A percentile compares a stretch with the other conserved stretches of the same genome.
phyloP scores from a whole-genome alignment of 2,113 vertebrate species.

The Promerops cafer region DNA sequence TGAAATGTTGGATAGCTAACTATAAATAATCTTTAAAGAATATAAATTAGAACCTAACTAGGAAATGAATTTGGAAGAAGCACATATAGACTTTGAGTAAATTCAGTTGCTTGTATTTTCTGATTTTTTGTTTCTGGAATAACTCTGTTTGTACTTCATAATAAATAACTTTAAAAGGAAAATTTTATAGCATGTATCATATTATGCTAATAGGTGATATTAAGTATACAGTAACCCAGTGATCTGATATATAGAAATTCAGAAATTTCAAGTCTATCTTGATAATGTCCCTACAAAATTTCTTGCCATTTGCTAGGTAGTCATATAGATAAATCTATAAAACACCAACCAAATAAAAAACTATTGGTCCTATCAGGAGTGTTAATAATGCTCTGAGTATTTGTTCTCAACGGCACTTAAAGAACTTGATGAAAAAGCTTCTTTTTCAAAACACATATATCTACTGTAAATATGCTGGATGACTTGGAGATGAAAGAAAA shows the following conservation, averaged over 20 bases:
- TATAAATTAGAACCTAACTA: background rate
- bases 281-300: background rate
- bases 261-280: background rate
- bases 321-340: background rate
- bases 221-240: background rate
- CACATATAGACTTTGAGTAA: fast-evolving
- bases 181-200: background rate
- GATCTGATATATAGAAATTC: background rate
- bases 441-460: background rate
- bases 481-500: background rate
- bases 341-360: fast-evolving
- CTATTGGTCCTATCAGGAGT: background rate
- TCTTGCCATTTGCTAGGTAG: background rate
- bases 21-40: background rate
- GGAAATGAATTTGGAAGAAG: background rate
- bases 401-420: background rate
- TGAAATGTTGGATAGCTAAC: background rate
- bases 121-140: background rate
- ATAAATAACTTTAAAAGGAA: background rate
- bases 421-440: background rate
- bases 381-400: background rate
- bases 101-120: background rate
- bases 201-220: background rate
- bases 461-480: background rate
- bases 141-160: background rate